Base-by-base conservation (phyloP, 2,888 invertebrate species). In the Phoenoteleia sp. region DNA sequence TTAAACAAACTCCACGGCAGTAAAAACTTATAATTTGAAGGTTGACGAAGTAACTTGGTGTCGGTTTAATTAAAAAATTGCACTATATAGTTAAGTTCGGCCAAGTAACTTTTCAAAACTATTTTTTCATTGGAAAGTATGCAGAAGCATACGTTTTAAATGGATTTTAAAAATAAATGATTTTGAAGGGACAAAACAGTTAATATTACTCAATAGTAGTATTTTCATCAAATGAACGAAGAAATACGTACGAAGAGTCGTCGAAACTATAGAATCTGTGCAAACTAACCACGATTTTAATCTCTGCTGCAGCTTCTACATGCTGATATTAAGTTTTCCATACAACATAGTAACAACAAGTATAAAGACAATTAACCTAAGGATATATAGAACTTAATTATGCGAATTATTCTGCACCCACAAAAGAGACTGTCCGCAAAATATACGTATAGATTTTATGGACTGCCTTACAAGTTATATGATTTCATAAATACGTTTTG, bases 31-130 rank as follows among this genome's bases (percentile, higher is more conserved):
- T 36, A 36, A 33, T 47, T 23, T 23, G 23, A 49, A 36, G 33
- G 66, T 36, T 67, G 66, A 67, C 52, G 52, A 36, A 52, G 66
- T 67, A 52, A n/a, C 36, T 52, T 67, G 33, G 33, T 67, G 25
- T 52, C 7, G 25, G 23, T 69, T 39, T 54, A 54, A 54, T 69
- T 54, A 69, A 54, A 69, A 54, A 39, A 4, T n/a, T 11, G 36
- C 11, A 15, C 15, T n/a, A n/a, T n/a, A n/a, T n/a, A n/a, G n/a
- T n/a, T n/a, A n/a, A n/a, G n/a, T n/a, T 39, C 15, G 9, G 29
- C 25, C 36, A 39, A 39, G 39, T 42, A 23, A 62, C 60, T 62
- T 42, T 62, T 62, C 25, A 15, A 62, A 62, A 62, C 42, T 42
- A 62, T 62, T 25, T 62, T 62, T 62, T 62, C 42, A 62, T 62